A percentile compares a stretch with the other conserved stretches of the same genome.
Conservation (phyloP, 2,113 vertebrate genomes). For the Lophius piscatorius region DNA sequence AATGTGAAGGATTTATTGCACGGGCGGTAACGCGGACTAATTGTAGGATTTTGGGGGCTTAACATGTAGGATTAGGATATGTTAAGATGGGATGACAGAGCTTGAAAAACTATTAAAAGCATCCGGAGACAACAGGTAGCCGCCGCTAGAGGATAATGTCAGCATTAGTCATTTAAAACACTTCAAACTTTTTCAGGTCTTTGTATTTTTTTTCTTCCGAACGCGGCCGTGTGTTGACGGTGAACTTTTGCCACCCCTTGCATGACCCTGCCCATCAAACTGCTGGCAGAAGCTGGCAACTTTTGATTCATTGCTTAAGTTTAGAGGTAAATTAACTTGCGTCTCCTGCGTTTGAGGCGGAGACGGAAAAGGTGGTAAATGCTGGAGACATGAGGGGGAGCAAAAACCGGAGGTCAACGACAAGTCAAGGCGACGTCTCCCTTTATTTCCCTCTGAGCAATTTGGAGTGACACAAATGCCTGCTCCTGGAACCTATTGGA, state of each 20-base stretch:
- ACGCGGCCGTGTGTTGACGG: neutral
- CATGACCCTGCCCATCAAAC: too few species aligned
- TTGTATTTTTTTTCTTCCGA: neutral
- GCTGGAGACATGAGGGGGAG: slow-evolving; percentile 2
- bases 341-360: slow-evolving; percentile 3
- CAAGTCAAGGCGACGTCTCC: slow-evolving; percentile 42
- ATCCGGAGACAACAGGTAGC: too few species aligned
- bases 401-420: slow-evolving; percentile 36
- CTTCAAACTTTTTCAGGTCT: too few species aligned
- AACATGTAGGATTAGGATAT: too few species aligned
- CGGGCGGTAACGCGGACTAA: too few species aligned
- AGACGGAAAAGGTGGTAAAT: slow-evolving; percentile 17
- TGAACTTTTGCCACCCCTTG: too few species aligned
- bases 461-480: slow-evolving; percentile 47
- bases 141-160: too few species aligned
- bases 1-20: too few species aligned
- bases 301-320: slow-evolving; percentile 14
- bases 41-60: too few species aligned
- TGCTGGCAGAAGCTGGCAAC: neutral
- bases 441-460: slow-evolving; percentile 41
- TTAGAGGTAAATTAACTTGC: slow-evolving; percentile 22
- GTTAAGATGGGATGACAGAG: too few species aligned
- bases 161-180: too few species aligned
- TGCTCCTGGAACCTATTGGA: slow-evolving; percentile 56
- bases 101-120: too few species aligned